Evolutionary conservation across 1,140 invertebrate genomes (phyloP).

Genomic region (Drosophila biarmipes): DNA sequence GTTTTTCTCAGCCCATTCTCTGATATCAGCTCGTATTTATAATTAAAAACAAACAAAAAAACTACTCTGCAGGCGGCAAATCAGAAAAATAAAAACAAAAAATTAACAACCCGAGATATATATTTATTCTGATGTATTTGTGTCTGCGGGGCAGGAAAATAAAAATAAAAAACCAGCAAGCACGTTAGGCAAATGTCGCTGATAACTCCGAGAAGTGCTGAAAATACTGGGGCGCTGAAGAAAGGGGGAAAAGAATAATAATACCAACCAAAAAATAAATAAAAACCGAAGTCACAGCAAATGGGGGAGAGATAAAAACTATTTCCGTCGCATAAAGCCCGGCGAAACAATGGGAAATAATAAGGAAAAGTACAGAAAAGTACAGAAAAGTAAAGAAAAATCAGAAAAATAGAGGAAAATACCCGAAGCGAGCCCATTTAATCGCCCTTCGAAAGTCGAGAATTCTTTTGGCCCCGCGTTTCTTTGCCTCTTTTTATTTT

Average conservation of each 20-base stretch:
- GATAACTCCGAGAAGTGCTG: constrained; percentile 43
- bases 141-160: constrained; percentile 4
- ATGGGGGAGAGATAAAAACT: constrained; percentile 51
- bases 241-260: constrained; percentile 3
- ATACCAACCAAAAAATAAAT: constrained; percentile 11
- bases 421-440: background rate
- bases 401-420: constrained; percentile 14
- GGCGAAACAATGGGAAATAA: constrained; percentile 49
- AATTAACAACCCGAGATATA: constrained; percentile 10
- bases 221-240: constrained; percentile 19
- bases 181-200: constrained; percentile 56
- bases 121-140: constrained; percentile 10
- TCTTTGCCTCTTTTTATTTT: constrained; percentile 1
- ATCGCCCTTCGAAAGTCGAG: constrained; percentile 31
- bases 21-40: constrained; percentile 62
- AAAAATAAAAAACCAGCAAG: constrained; percentile 37
- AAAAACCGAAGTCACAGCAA: constrained; percentile 27
- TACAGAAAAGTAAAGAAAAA: constrained; percentile 7
- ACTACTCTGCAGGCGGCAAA: constrained; percentile 32
- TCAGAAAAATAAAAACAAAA: constrained; percentile 35
- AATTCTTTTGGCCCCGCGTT: constrained; percentile 26
- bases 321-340: constrained; percentile 62
- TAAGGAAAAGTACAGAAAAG: constrained; percentile 18
- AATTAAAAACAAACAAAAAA: constrained; percentile 53
- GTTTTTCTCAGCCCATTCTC: background rate